Conservation (phyloP, 2,888 invertebrate species). For the Meandrusa payeni region DNA sequence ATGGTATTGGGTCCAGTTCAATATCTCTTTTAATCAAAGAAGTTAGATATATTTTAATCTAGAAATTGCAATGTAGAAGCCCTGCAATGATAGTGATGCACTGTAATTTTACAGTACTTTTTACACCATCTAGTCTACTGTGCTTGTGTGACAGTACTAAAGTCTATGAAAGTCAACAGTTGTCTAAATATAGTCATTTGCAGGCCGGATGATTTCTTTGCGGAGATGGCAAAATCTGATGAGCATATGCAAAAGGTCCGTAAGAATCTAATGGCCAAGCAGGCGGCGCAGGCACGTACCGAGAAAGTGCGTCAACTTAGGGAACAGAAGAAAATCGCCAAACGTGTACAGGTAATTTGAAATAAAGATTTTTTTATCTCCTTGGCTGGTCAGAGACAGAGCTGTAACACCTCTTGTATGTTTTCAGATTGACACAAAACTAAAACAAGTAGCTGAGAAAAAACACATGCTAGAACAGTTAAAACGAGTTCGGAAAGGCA, state of each 20-base stretch:
- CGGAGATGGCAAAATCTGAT: slow-evolving; percentile 99
- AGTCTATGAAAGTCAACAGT: too few species aligned
- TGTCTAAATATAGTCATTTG: slow-evolving; percentile 20
- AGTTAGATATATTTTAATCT: too few species aligned
- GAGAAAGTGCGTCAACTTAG: slow-evolving; percentile 95
- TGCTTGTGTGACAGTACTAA: too few species aligned
- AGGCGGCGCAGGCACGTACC: slow-evolving; percentile 90
- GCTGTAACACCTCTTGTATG: too few species aligned
- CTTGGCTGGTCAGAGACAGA: too few species aligned
- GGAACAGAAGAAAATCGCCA: slow-evolving; percentile 95
- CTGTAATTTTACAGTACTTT: too few species aligned
- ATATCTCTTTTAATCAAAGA: too few species aligned
- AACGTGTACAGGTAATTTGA: slow-evolving; percentile 84
- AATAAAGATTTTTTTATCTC: slow-evolving; percentile 3
- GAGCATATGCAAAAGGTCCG: slow-evolving; percentile 98
- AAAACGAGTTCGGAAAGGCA: slow-evolving; percentile 94
- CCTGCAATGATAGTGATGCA: too few species aligned
- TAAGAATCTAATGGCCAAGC: slow-evolving; percentile 90
- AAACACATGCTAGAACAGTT: slow-evolving; percentile 94
- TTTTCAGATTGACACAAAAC: slow-evolving; percentile 87
- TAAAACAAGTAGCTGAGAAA: slow-evolving; percentile 94
- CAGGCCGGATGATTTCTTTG: slow-evolving; percentile 97
- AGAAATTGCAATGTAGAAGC: too few species aligned
- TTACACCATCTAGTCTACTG: too few species aligned
- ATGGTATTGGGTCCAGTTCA: background rate